A percentile compares a stretch with the other conserved stretches of the same genome.
Conservation (phyloP, 2,113 vertebrate species). For the Suricata suricatta region DNA sequence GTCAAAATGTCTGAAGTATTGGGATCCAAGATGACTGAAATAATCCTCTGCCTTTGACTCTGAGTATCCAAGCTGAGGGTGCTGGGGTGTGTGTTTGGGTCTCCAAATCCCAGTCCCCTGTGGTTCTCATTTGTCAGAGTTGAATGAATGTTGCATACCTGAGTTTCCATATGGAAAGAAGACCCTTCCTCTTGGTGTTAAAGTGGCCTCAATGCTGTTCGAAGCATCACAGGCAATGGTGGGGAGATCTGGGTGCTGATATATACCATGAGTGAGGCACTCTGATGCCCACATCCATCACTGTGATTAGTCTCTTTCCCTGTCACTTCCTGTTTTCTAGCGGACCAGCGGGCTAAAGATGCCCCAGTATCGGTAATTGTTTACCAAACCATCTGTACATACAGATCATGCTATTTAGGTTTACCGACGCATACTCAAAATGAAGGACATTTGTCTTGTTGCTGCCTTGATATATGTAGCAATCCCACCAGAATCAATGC, state of each 20-base stretch:
- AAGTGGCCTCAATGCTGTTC: background rate
- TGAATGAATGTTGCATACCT: background rate
- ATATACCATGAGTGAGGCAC: background rate
- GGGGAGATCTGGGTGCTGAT: background rate
- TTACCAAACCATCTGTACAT: slow-evolving; percentile 2
- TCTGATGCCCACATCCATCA: background rate
- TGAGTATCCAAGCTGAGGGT: background rate
- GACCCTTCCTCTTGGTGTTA: background rate
- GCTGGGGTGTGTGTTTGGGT: background rate
- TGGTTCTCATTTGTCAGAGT: background rate
- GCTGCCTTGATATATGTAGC: background rate
- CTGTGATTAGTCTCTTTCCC: background rate
- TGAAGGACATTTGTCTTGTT: slow-evolving; percentile 32
- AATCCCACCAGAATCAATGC: background rate
- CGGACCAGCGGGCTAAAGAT: background rate
- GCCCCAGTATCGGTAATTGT: background rate
- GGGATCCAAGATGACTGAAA: background rate
- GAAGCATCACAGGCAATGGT: background rate
- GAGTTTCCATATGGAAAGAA: background rate
- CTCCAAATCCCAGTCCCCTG: background rate
- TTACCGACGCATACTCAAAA: background rate
- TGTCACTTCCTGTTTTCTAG: slow-evolving; percentile 29
- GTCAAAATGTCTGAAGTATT: background rate
- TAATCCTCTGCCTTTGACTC: background rate
- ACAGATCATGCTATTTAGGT: background rate